Percentiles rank a stretch among this genome's conserved stretches.
These are phyloP conservation scores for Pammene aurita DNA, from an alignment of 2,888 invertebrate genomes.

Conservation along the genomic window DNA sequence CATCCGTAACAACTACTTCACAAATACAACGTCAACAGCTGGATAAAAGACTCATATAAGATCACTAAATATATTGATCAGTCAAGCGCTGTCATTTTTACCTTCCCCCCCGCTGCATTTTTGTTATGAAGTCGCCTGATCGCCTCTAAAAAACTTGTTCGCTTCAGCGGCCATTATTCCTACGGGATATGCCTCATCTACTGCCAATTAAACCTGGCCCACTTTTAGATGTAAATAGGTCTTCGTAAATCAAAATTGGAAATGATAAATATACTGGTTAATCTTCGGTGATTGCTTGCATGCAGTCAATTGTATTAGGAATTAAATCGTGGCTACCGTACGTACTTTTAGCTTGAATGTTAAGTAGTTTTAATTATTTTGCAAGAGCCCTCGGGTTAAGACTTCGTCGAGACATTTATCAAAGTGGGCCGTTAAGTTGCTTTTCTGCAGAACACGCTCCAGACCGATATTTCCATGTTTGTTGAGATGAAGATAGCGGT, in stretches of 20 bases:
- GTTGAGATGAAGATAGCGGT: constrained; percentile 44
- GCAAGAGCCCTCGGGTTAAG: constrained; percentile 69
- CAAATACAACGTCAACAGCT: too few relatives aligned
- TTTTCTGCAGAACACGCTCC: constrained; percentile 56
- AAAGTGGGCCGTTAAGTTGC: constrained; percentile 55
- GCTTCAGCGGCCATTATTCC: too few relatives aligned
- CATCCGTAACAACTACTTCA: background rate
- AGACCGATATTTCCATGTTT: constrained; percentile 60
- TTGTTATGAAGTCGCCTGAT: too few relatives aligned
- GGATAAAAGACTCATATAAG: too few relatives aligned
- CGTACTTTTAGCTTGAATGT: constrained; percentile 77
- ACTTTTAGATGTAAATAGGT: too few relatives aligned
- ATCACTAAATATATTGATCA: too few relatives aligned
- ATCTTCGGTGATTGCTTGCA: background rate
- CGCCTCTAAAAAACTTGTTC: too few relatives aligned
- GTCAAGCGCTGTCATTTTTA: too few relatives aligned
- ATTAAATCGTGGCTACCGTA: constrained; percentile 59
- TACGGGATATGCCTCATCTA: too few relatives aligned
- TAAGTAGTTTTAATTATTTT: constrained; percentile 82
- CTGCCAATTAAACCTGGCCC: too few relatives aligned
- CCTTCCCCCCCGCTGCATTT: too few relatives aligned
- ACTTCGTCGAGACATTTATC: constrained; percentile 67
- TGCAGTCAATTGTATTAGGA: background rate
- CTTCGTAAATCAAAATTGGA: too few relatives aligned
- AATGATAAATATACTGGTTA: background rate